Conservation (phyloP, 2,888 invertebrate genomes). For the Bombylius discolor region DNA sequence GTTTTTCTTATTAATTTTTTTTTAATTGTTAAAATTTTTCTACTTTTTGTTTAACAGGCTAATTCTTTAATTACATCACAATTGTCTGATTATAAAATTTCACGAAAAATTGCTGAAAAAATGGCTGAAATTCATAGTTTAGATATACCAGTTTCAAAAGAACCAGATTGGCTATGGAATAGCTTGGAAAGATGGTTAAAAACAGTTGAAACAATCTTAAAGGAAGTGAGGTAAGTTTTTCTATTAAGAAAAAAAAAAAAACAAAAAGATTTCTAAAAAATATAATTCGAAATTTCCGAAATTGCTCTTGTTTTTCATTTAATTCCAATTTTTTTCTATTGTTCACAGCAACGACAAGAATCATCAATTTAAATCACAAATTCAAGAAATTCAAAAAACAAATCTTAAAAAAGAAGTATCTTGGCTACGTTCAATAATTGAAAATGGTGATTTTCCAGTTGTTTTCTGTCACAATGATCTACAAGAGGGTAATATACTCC, state of each 20-base stretch:
- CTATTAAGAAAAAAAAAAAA: too few species aligned
- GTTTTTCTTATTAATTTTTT: background rate
- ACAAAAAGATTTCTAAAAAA: background rate
- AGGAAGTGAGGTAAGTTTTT: conserved; percentile 18
- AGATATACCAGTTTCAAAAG: conserved; percentile 90
- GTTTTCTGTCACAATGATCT: conserved; percentile 92
- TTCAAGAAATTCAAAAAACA: conserved; percentile 32
- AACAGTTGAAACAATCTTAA: conserved; percentile 41
- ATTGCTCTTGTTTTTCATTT: background rate
- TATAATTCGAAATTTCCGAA: background rate
- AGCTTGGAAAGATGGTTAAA: conserved; percentile 69
- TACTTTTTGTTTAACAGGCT: conserved; percentile 50
- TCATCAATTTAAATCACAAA: background rate
- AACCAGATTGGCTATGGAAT: conserved; percentile 90
- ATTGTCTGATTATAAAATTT: conserved; percentile 63
- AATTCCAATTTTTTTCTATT: background rate
- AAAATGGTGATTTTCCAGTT: conserved; percentile 57
- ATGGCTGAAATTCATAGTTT: conserved; percentile 87
- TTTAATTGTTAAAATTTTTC: conserved; percentile 10
- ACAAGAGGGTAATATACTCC: conserved; percentile 65
- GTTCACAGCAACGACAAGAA: background rate
- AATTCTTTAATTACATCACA: conserved; percentile 72
- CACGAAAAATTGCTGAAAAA: conserved; percentile 78
- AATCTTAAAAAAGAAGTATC: conserved; percentile 54
- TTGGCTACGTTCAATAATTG: conserved; percentile 54